Conservation (phyloP, 1,140 invertebrate species). For the Ephestia elutella region DNA sequence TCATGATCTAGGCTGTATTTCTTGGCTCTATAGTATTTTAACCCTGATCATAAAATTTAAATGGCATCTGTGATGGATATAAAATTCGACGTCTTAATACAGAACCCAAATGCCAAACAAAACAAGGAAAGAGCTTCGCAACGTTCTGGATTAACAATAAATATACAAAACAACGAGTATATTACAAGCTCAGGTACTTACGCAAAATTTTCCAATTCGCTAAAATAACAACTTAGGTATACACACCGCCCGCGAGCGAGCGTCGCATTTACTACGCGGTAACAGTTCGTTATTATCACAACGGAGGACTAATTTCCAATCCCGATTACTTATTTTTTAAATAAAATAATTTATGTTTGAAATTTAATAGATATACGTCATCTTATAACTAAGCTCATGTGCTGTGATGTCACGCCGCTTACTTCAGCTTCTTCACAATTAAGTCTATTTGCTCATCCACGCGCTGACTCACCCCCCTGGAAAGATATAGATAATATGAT, state of each 20-base stretch:
- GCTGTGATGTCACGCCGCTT: constrained; percentile 7
- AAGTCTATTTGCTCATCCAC: constrained; percentile 87
- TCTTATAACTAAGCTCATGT: too few species aligned
- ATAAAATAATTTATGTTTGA: neutral
- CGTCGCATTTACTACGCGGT: too few species aligned
- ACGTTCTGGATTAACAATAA: neutral
- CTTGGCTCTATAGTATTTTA: too few species aligned
- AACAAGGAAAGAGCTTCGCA: neutral
- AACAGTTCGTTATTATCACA: too few species aligned
- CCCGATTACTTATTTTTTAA: neutral
- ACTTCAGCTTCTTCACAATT: constrained; percentile 78
- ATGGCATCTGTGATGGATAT: too few species aligned
- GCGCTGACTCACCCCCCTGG: constrained; percentile 82
- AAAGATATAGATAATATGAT: constrained; percentile 5
- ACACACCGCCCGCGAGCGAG: constrained; percentile 13
- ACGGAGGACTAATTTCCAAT: neutral
- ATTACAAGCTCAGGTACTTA: constrained; percentile 42
- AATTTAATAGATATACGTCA: neutral
- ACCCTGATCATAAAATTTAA: too few species aligned
- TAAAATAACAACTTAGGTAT: constrained; percentile 17
- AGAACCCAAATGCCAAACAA: neutral
- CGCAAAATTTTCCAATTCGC: constrained; percentile 21
- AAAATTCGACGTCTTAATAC: too few species aligned
- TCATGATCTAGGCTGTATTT: too few species aligned
- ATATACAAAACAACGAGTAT: constrained; percentile 14